phyloP scores from a whole-genome alignment of 2,888 invertebrate species.

The Hyalella azteca region DNA sequence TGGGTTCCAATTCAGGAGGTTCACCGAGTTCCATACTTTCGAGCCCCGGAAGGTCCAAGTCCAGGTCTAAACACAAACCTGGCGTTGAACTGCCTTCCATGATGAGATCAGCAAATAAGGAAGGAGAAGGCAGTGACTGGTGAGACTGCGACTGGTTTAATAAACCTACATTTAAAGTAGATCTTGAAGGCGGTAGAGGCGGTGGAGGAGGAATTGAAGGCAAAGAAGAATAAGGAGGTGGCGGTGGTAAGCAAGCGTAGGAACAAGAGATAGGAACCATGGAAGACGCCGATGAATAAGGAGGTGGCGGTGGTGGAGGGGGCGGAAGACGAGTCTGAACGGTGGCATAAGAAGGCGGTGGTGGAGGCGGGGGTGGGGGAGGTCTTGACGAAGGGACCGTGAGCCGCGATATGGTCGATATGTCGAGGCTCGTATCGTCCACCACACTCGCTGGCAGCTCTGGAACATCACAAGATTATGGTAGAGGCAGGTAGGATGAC shows the following conservation, averaged over 20 bases:
- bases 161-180: slow-evolving; percentile 57
- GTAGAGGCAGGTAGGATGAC: too few species aligned
- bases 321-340: slow-evolving; percentile 27
- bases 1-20: not conserved
- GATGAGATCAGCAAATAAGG: slow-evolving; percentile 56
- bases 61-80: slow-evolving; percentile 49
- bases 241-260: slow-evolving; percentile 17
- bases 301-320: slow-evolving; percentile 59
- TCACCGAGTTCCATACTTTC: slow-evolving; percentile 56
- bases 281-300: slow-evolving; percentile 61
- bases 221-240: slow-evolving; percentile 38
- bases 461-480: too few species aligned
- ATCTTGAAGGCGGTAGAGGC: slow-evolving; percentile 65
- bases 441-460: slow-evolving; percentile 89
- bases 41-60: slow-evolving; percentile 53
- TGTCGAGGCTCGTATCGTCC: slow-evolving; percentile 43
- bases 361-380: slow-evolving; percentile 60
- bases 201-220: slow-evolving; percentile 61
- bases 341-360: slow-evolving; percentile 57
- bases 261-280: slow-evolving; percentile 46
- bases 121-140: slow-evolving; percentile 38
- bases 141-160: not conserved
- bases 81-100: slow-evolving; percentile 50
- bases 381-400: not conserved
- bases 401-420: slow-evolving; percentile 13